Evolutionary conservation across 2,888 invertebrate genomes (phyloP), one percentile per base, ranked within the genome.

Genomic region (Cephus pulcher): DNA sequence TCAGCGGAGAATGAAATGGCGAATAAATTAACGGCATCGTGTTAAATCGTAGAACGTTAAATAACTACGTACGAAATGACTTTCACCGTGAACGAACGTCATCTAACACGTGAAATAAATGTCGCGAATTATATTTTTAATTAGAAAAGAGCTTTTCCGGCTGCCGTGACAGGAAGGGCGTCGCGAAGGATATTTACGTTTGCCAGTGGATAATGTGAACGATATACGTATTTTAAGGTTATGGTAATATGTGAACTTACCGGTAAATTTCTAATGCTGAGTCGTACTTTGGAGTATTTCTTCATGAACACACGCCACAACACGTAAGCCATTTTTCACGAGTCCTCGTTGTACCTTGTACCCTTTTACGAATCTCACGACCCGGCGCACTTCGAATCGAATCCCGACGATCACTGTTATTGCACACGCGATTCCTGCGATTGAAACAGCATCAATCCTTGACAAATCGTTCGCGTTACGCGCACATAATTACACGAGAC

Each of bases 251-350:
- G 23, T 56, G 76, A 80, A 88, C 91, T 91, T 80, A 91, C 91
- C 88, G 91, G 89, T 77, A 88, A 86, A 86, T 88, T 90, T 82
- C 89, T 89, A 82, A 93, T 91, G 86, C 94, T 93, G 77, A 94
- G 88, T 78, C 94, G 91, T 83, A 94, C 93, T 90, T 93, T 93
- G 84, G 93, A 92, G 88, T 94, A 94, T 87, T 93, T 94, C 89
- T 94, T 94, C 93, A 93, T 93, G 81, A 94, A 91, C 82, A 94
- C 93, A 86, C 93, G 92, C 94, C 93, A 94, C 82, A 94, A 91
- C 81, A 94, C 93, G 90, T 94, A 94, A 84, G 94, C 94, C 94
- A 94, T 94, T 56, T 56, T 56, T 56, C 56, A 56, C 56, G 56
- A 23, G 23, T 56, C 0, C 56, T 23, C 40, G 40, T 56, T 23